Evolutionary conservation across 2,113 vertebrate genomes (phyloP).

Genomic region (Ardeotis arabs): DNA sequence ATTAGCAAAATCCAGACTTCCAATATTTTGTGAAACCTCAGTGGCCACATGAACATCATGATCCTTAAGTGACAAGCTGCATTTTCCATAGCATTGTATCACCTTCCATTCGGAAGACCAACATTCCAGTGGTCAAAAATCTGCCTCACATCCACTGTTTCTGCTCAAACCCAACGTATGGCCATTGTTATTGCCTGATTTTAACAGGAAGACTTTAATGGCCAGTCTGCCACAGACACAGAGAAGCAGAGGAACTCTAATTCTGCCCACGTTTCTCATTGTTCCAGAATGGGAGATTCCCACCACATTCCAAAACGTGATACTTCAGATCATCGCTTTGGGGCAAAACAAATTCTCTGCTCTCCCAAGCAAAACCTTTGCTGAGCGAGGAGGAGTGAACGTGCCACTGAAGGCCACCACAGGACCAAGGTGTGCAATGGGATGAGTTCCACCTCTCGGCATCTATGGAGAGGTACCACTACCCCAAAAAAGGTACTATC

Average conservation of each 20-base stretch:
- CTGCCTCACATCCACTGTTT: neutral
- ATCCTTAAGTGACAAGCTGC: neutral
- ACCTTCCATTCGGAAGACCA: neutral
- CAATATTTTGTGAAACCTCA: neutral
- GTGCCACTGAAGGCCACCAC: rapidly evolving
- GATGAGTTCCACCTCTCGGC: neutral
- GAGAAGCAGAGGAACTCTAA: neutral
- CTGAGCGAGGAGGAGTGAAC: neutral
- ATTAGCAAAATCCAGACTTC: neutral
- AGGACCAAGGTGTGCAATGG: neutral
- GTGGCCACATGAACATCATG: rapidly evolving
- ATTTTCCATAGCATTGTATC: neutral
- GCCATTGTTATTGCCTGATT: neutral
- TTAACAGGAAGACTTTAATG: neutral
- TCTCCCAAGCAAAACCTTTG: neutral
- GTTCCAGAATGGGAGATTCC: neutral
- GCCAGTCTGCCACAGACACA: neutral
- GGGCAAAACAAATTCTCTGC: neutral
- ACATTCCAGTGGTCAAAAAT: neutral
- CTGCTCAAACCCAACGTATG: neutral
- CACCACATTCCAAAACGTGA: neutral
- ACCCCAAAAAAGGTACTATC: neutral
- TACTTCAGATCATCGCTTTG: neutral
- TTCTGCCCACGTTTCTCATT: neutral
- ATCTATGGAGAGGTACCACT: neutral